phyloP scores from a whole-genome alignment of 2,888 invertebrate genomes.

The Caenorhabditis macrosperma region DNA sequence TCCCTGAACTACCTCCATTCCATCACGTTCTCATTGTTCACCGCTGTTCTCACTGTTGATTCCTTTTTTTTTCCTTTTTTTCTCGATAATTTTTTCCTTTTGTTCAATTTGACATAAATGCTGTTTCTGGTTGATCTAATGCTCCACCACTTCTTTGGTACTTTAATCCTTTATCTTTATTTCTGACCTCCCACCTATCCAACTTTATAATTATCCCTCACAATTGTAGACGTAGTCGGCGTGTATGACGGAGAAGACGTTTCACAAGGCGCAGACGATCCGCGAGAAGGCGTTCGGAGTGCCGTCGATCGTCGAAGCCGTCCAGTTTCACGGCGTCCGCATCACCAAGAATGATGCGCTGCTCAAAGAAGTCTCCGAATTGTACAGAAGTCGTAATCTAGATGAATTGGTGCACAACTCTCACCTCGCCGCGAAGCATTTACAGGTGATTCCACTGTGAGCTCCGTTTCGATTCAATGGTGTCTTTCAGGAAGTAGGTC shows the following conservation, averaged over 20 bases:
- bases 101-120: not conserved
- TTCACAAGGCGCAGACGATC: constrained; percentile 70
- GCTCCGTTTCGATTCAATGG: too few species aligned
- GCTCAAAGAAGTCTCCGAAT: constrained; percentile 85
- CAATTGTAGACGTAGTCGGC: not conserved
- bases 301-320: constrained; percentile 70
- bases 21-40: not conserved
- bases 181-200: not conserved
- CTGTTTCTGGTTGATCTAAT: too few species aligned
- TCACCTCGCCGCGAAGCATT: constrained; percentile 74
- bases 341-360: constrained; percentile 76
- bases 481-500: constrained; percentile 84
- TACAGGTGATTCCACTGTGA: constrained; percentile 74
- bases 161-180: not conserved
- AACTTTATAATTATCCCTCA: not conserved
- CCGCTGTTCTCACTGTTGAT: not conserved
- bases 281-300: constrained; percentile 61
- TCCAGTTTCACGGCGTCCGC: constrained; percentile 77
- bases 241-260: constrained; percentile 62
- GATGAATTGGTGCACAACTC: constrained; percentile 84
- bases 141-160: not conserved
- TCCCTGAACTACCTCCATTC: not conserved
- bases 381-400: constrained; percentile 90
- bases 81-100: constrained; percentile 6
- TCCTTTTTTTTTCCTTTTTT: not conserved